Evolutionary conservation across 2,888 invertebrate genomes (phyloP), one percentile per base, ranked within the genome.

Genomic region (Cyclophora albipunctata): DNA sequence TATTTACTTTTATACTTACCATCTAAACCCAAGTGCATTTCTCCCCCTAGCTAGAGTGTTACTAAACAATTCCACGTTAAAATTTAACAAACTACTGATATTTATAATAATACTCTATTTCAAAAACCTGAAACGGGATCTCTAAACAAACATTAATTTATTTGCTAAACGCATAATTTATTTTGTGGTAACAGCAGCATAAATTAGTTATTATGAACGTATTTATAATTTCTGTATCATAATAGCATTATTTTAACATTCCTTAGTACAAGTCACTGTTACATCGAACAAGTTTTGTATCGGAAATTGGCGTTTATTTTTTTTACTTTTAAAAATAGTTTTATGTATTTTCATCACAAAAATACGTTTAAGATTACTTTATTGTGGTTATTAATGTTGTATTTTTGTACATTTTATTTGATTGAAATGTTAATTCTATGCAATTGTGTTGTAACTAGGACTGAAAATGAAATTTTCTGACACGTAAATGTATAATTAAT

Each of bases 211-310:
- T 71, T 73, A 73, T 74, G 73, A 64, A 68, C 63, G 68, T 84
- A 79, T 87, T 87, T 86, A 86, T 87, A 85, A 87, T 87, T 87
- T 87, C 87, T 87, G 87, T 87, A 86, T 81, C 87, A 81, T 84
- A 78, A 85, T 85, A 77, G 71, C 69, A 60, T 62, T 55, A 67
- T 53, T 71, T 58, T 67, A 55, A 80, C 77, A 79, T 81, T 81
- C 78, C 78, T 73, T 63, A 71, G 74, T 78, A 75, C 73, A 75
- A 76, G 67, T 62, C 68, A 66, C 67, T 69, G 69, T 71, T 73
- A 65, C 70, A 68, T 75, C 73, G 84, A 85, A 82, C 84, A 84
- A 86, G 60, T 69, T 67, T 60, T 67, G 62, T 66, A 62, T 57
- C 58, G 53, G 56, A 59, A 57, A 58, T 70, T 65, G 64, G 66